These are phyloP conservation scores for Drosophila neotestacea DNA, from an alignment of 2,888 invertebrate species.

Conservation along the genomic window DNA sequence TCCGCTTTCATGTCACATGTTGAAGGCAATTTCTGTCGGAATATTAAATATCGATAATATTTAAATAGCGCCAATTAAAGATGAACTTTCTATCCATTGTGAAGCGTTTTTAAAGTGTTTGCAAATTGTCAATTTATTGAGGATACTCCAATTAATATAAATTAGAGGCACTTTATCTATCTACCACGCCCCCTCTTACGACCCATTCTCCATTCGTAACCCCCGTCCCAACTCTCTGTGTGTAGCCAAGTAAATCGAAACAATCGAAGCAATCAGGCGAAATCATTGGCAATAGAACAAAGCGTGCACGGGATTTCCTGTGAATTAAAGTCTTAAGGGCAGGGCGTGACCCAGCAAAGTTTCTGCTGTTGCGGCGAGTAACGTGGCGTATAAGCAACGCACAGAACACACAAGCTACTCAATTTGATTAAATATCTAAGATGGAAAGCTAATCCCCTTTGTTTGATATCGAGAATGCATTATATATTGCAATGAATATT, in stretches of 20 bases:
- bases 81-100: slow-evolving; percentile 10
- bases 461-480: background rate
- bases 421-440: slow-evolving; percentile 66
- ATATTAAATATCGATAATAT: slow-evolving; percentile 45
- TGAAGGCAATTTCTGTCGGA: slow-evolving; percentile 9
- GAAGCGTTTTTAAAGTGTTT: slow-evolving; percentile 27
- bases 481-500: slow-evolving; percentile 4
- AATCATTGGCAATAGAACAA: slow-evolving; percentile 65
- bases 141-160: slow-evolving; percentile 59
- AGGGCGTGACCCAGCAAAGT: slow-evolving; percentile 45
- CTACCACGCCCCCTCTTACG: slow-evolving; percentile 11
- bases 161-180: slow-evolving; percentile 64
- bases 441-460: slow-evolving; percentile 16
- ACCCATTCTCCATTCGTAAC: slow-evolving; percentile 9
- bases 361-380: slow-evolving; percentile 20
- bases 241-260: slow-evolving; percentile 57
- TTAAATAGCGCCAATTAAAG: slow-evolving; percentile 39
- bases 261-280: slow-evolving; percentile 78
- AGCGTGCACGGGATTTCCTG: slow-evolving; percentile 65
- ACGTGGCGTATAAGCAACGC: slow-evolving; percentile 44
- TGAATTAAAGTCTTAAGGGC: slow-evolving; percentile 63
- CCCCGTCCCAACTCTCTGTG: slow-evolving; percentile 2
- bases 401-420: slow-evolving; percentile 22
- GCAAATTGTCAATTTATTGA: slow-evolving; percentile 32
- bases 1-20: slow-evolving; percentile 38